A percentile compares a stretch with the other conserved stretches of the same genome.
Conservation (phyloP, 2,888 invertebrate genomes). For the Orchesellides sinensis region DNA sequence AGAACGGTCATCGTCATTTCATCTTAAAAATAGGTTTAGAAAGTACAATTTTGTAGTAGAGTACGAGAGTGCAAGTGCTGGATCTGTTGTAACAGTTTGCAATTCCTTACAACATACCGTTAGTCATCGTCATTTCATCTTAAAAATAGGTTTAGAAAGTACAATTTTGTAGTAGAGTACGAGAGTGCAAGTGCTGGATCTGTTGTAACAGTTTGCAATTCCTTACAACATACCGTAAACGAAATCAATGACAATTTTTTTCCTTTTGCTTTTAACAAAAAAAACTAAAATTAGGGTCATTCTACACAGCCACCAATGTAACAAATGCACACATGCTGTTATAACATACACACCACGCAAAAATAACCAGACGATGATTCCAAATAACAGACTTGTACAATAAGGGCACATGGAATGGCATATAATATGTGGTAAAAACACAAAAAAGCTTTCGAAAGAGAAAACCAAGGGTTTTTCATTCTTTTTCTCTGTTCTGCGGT, state of each 20-base stretch:
- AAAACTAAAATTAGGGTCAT: conserved; percentile 18
- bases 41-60: no score
- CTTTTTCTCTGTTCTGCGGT: background rate
- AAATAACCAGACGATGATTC: background rate
- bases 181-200: no score
- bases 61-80: no score
- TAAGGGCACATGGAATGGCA: background rate
- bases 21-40: no score
- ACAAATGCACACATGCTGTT: background rate
- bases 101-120: no score
- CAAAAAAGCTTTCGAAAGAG: background rate
- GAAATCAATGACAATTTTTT: conserved; percentile 20
- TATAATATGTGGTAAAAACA: background rate
- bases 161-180: no score
- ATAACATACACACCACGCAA: no score
- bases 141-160: no score
- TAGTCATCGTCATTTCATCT: no score
- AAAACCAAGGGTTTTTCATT: background rate
- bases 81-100: no score
- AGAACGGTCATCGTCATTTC: no score
- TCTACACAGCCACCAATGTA: no score
- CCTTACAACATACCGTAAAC: background rate
- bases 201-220: background rate
- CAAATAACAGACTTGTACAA: background rate
- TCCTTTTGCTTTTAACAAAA: background rate